Conservation (phyloP, 1,140 invertebrate species). For the Drosophila tropicalis region DNA sequence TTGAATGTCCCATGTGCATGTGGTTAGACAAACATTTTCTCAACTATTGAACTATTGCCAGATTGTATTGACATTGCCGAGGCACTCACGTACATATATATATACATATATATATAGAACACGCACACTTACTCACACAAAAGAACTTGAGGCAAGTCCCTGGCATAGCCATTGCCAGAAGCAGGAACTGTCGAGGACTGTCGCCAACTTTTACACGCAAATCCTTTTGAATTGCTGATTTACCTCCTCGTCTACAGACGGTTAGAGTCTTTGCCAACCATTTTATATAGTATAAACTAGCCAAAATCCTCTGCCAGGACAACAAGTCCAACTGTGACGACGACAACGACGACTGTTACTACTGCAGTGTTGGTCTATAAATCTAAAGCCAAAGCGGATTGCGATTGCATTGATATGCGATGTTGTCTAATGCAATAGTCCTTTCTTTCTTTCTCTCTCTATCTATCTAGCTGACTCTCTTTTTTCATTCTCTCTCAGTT, state of each 20-base stretch:
- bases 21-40: conserved; percentile 79
- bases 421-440: conserved; percentile 61
- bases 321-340: conserved; percentile 20
- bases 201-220: conserved; percentile 68
- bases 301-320: conserved; percentile 36
- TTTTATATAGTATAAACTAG: conserved; percentile 49
- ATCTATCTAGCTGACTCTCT: neutral
- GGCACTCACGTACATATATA: conserved; percentile 36
- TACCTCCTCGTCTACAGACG: conserved; percentile 33
- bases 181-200: conserved; percentile 42
- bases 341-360: conserved; percentile 25
- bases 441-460: conserved; percentile 10
- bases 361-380: conserved; percentile 63
- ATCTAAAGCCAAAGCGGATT: conserved; percentile 74
- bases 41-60: conserved; percentile 79
- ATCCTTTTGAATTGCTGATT: conserved; percentile 76
- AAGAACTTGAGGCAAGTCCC: conserved; percentile 44
- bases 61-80: conserved; percentile 71
- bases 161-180: conserved; percentile 14
- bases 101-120: conserved; percentile 6
- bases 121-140: conserved; percentile 22
- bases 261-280: conserved; percentile 28
- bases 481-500: neutral
- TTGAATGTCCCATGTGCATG: conserved; percentile 50
- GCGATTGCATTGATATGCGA: conserved; percentile 70